phyloP scores from a whole-genome alignment of 2,797 vertebrate species.

The Anableps anableps region DNA sequence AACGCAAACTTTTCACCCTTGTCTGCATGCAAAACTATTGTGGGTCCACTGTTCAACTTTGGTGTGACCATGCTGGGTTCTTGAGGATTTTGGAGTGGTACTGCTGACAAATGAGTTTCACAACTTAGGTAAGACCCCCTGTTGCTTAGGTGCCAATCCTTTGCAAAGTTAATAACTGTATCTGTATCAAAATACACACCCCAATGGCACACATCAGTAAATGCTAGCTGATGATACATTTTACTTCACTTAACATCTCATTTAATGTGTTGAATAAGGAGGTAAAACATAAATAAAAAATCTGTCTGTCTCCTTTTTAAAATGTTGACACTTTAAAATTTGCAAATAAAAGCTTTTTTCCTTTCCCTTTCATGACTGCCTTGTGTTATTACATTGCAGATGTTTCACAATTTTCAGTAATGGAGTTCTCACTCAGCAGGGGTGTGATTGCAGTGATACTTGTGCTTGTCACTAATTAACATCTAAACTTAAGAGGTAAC shows the following conservation, averaged over 20 bases:
- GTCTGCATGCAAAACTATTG: no score
- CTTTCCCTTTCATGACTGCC: background rate
- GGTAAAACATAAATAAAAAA: background rate
- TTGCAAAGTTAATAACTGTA: background rate
- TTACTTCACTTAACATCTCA: background rate
- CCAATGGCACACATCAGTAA: background rate
- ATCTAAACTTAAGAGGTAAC: background rate
- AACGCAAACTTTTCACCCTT: no score
- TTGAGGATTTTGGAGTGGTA: background rate
- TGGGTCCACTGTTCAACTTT: background rate
- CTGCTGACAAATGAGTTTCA: background rate
- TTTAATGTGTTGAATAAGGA: background rate
- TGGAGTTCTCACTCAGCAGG: conserved; percentile 7
- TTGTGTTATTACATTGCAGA: background rate
- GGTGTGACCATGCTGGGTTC: background rate
- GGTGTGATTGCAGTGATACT: conserved; percentile 9
- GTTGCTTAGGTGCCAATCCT: background rate
- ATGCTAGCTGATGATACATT: background rate
- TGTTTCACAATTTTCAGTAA: background rate
- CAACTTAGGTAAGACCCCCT: background rate
- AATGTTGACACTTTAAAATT: background rate
- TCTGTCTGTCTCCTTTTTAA: background rate
- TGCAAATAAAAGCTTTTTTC: background rate
- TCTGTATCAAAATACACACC: background rate
- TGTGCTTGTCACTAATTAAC: background rate